Base-by-base conservation (phyloP, 23 tunicate species). In the Botrylloides violaceus region DNA sequence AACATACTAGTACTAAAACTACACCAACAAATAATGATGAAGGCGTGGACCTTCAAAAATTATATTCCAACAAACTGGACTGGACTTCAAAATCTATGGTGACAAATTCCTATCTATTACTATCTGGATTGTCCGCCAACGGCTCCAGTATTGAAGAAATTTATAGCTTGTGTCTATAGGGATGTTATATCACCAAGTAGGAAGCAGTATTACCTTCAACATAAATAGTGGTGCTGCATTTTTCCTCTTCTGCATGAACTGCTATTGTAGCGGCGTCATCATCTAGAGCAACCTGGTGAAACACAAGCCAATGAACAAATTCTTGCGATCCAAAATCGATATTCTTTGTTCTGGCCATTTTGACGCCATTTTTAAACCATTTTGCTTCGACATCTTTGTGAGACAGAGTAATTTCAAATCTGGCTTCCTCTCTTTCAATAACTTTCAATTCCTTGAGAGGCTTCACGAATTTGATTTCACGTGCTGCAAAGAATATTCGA, bases 351-450 rank as follows among this genome's bases (percentile, higher is more conserved):
- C 66, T 76, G 71, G 50, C 47, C 48, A 76, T 28, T 32, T 76
- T 76, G 21, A 39, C 71, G 28, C 80, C 80, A 36, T 76, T 76
- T 65, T 64, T 60, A 71, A n/a, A 63, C 80, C 80, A 76, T 22
- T 71, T 29, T 3, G 63, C 80, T 29, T 60, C 71, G 0, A 76
- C 80, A 19, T 76, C 80, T 59, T 3, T 37, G 76, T 76, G 80
- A 20, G 80, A 59, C 6, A 76, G 76, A 29, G 32, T 36, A 21
- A 76, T 59, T 20, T 64, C 66, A 63, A 64, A 59, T 34, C 66
- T 23, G 4, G 48, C 80, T 60, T 38, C 71, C 36, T 63, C 58
- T 23, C 71, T 18, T 26, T 76, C 80, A 34, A 37, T 64, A 18
- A 64, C 80, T 35, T 36, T 76, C 19, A 24, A 27, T 28, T 76